phyloP scores from a whole-genome alignment of 2,888 invertebrate genomes.

The Operophtera brumata region DNA sequence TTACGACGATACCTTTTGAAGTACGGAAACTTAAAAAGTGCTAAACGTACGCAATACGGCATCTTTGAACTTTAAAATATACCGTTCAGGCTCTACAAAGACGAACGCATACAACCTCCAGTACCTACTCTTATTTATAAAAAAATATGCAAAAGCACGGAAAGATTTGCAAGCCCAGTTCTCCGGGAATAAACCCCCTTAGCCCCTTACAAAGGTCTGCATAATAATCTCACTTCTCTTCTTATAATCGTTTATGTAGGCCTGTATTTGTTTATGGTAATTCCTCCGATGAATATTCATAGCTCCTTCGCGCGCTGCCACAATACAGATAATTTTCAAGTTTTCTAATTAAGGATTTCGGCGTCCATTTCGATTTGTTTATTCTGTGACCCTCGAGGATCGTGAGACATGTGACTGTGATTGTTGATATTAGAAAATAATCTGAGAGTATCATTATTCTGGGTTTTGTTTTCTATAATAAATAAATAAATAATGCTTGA shows the following conservation, averaged over 20 bases:
- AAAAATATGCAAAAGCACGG: constrained; percentile 25
- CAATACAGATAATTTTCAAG: constrained; percentile 39
- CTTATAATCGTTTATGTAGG: constrained; percentile 37
- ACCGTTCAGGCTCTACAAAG: not conserved
- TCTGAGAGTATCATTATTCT: not conserved
- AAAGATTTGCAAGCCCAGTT: constrained; percentile 12
- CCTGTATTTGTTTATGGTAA: constrained; percentile 53
- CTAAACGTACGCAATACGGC: not conserved
- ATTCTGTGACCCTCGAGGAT: constrained; percentile 19
- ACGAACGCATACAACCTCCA: not conserved
- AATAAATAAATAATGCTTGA: too few relatives aligned
- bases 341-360: constrained; percentile 36
- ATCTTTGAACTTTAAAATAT: not conserved
- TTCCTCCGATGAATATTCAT: constrained; percentile 50
- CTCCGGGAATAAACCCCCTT: constrained; percentile 16
- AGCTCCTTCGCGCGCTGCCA: constrained; percentile 33
- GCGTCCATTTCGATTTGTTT: constrained; percentile 32
- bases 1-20: too few relatives aligned
- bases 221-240: constrained; percentile 36
- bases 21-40: too few relatives aligned
- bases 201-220: constrained; percentile 23
- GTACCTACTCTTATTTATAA: constrained; percentile 8
- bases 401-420: not conserved
- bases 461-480: too few relatives aligned
- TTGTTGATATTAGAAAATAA: not conserved